Evolutionary conservation across 2,888 invertebrate species (phyloP), one percentile per base, ranked within the genome.

Genomic region (Pristionchus fissidentatus): DNA sequence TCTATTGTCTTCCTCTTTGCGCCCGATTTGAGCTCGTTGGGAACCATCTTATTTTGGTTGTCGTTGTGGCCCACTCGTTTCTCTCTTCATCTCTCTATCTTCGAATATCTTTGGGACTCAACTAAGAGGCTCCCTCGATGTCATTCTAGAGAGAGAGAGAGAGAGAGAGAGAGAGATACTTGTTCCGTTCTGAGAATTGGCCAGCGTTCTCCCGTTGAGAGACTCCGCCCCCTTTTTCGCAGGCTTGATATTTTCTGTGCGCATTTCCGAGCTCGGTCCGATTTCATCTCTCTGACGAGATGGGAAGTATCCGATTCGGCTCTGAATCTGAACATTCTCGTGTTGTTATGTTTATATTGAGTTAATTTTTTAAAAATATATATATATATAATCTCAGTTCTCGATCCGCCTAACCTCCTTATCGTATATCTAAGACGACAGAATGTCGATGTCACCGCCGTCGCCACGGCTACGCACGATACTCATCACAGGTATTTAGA

Each of bases 401-500:
- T 43, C 43, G 43, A 43, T 73, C 15, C 73, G 2, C 2, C n/a
- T 8, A 19, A 73, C 26, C 43, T 10, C 8, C 43, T 32, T 41
- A 62, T 35, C 62, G 35, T 62, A 62, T 35, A 15, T 55, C n/a
- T 29, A n/a, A 15, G 35, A 13, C 62, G 32, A 62, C 35, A 32
- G 62, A 1, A 73, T 73, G 73, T 26, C 73, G 32, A 26, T 43
- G 43, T 73, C 73, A 1, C n/a, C 73, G 32, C 43, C 73, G 43
- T 73, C 73, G 3, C 22, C 43, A 5, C 43, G 73, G 22, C 73
- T 73, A 22, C 73, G 73, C 7, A 43, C 73, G 41, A 73, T 73
- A 26, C 41, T 73, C 73, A 73, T 73, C 43, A 73, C 73, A 43
- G 73, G 73, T 41, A n/a, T n/a, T n/a, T n/a, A n/a, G n/a, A n/a